phyloP scores from a whole-genome alignment of 2,113 vertebrate species.

The Brevimyrus niger region DNA sequence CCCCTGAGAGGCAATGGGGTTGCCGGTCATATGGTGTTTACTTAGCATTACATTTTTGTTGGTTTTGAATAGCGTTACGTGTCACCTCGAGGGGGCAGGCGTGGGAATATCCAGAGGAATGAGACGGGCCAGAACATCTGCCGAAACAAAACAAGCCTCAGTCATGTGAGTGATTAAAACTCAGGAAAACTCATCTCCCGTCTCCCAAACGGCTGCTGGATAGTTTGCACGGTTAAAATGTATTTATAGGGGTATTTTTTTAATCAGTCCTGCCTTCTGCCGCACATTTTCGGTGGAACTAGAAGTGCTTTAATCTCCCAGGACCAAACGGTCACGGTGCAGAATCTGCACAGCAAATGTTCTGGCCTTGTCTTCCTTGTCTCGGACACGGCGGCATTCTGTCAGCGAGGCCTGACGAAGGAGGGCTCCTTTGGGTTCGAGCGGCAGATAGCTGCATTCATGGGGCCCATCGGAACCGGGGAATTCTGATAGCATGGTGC shows the following conservation, averaged over 20 bases:
- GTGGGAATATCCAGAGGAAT: conserved; percentile 38
- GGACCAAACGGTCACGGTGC: background rate
- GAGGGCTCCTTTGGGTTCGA: background rate
- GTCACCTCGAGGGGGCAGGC: conserved; percentile 25
- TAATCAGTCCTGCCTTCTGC: background rate
- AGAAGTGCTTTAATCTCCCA: background rate
- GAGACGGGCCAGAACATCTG: conserved; percentile 44
- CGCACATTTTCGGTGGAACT: background rate
- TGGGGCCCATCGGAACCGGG: background rate
- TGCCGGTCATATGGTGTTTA: conserved; percentile 51
- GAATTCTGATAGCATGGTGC: background rate
- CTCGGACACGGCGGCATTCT: background rate
- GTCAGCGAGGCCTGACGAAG: background rate
- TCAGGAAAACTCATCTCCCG: conserved; percentile 10
- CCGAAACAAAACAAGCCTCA: conserved; percentile 45
- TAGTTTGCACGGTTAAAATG: background rate
- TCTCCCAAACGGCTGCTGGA: conserved; percentile 18
- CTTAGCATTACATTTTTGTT: conserved; percentile 45
- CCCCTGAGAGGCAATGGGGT: conserved; percentile 35
- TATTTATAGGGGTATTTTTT: background rate
- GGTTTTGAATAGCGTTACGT: conserved; percentile 28
- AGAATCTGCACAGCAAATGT: background rate
- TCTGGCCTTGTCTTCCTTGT: background rate
- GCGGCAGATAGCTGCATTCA: background rate
- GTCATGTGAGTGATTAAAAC: conserved; percentile 19